Evolutionary conservation across 2,797 vertebrate species (phyloP).

Genomic region (Kryptolebias ocellatus): DNA sequence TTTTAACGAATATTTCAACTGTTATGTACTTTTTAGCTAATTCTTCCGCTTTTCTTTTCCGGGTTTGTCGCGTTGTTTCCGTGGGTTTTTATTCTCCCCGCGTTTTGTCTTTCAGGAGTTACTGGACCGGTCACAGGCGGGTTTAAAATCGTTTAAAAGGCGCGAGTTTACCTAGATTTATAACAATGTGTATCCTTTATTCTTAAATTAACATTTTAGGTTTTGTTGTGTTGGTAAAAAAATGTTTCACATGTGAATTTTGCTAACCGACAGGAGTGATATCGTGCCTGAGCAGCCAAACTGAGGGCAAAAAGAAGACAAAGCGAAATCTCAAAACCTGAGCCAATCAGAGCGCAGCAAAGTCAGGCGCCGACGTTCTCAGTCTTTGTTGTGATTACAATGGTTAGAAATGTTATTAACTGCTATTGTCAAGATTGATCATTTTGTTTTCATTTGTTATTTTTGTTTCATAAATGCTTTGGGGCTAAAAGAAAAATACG

Average conservation of each 20-base stretch:
- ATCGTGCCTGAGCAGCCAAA: neutral
- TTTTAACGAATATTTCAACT: neutral
- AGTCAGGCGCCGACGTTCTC: neutral
- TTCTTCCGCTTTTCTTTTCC: conserved; percentile 71
- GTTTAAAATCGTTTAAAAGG: neutral
- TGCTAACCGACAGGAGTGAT: fast-evolving
- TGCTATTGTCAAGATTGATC: too few relatives aligned
- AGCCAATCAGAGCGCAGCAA: conserved; percentile 45
- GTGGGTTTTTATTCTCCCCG: fast-evolving
- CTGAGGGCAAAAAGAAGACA: too few relatives aligned
- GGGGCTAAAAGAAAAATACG: too few relatives aligned
- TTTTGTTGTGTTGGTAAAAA: neutral
- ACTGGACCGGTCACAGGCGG: fast-evolving
- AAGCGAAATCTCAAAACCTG: neutral
- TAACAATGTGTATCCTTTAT: neutral
- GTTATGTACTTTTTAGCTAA: conserved; percentile 1
- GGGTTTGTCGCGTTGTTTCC: conserved; percentile 11
- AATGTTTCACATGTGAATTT: fast-evolving
- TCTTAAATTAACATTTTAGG: too few relatives aligned
- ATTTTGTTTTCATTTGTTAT: too few relatives aligned
- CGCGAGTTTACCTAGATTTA: neutral
- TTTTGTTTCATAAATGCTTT: too few relatives aligned
- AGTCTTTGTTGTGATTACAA: neutral
- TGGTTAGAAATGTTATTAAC: too few relatives aligned
- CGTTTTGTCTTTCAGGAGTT: neutral